A percentile compares a stretch with the other conserved stretches of the same genome.
Evolutionary conservation across 1,140 invertebrate species (phyloP).

Genomic region (Ladona fulva): DNA sequence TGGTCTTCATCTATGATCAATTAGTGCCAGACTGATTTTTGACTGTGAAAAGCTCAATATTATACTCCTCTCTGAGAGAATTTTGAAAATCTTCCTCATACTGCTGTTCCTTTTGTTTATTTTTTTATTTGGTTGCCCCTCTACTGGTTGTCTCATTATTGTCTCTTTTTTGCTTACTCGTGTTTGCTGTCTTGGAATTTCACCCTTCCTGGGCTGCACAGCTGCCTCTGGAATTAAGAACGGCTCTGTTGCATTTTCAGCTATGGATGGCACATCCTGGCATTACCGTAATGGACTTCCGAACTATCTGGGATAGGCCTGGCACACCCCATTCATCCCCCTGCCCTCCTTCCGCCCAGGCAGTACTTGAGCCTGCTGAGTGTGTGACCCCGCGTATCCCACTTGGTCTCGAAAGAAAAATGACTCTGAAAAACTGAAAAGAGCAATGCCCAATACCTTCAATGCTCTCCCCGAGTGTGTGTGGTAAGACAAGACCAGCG

Average conservation of each 20-base stretch:
- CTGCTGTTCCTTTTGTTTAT: conserved; percentile 12
- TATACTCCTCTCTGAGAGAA: not conserved
- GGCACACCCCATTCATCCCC: not conserved
- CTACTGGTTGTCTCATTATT: not conserved
- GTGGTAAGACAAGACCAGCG: conserved; percentile 16
- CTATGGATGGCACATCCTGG: conserved; percentile 23
- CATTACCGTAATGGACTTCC: conserved; percentile 26
- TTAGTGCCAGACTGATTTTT: not conserved
- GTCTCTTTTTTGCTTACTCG: not conserved
- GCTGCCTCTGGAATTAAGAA: conserved; percentile 3
- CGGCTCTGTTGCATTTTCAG: conserved; percentile 21
- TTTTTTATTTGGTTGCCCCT: conserved; percentile 11
- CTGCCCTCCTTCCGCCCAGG: not conserved
- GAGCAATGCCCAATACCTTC: not conserved
- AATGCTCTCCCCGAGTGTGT: conserved; percentile 10
- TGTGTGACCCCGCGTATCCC: not conserved
- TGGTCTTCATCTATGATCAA: conserved; percentile 9
- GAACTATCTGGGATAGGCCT: conserved; percentile 24
- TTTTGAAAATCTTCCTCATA: not conserved
- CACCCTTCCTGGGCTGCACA: conserved; percentile 6
- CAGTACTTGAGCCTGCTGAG: not conserved
- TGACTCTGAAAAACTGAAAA: not conserved
- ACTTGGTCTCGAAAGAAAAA: conserved; percentile 11
- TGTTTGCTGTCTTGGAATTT: not conserved
- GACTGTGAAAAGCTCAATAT: conserved; percentile 9